These are phyloP conservation scores for Oedothorax gibbosus DNA, from an alignment of 1,140 invertebrate genomes.

Conservation along the genomic window DNA sequence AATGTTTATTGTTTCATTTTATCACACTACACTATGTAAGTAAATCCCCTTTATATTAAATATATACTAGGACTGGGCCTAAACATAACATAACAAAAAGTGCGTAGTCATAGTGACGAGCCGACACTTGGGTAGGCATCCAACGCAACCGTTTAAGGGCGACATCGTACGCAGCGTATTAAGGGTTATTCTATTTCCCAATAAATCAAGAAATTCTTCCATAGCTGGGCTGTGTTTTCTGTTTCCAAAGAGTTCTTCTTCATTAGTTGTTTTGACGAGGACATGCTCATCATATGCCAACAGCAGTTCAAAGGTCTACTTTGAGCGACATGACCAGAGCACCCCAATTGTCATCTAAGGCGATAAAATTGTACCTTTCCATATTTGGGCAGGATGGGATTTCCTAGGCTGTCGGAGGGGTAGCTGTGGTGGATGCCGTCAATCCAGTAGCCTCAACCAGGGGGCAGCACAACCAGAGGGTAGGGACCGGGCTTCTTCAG, in stretches of 20 bases:
- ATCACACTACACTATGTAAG: too few relatives aligned
- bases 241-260: conserved; percentile 95
- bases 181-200: conserved; percentile 89
- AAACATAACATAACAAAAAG: too few relatives aligned
- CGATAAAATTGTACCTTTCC: conserved; percentile 91
- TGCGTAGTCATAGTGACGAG: too few relatives aligned
- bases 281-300: conserved; percentile 97
- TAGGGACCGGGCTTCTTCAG: conserved; percentile 74
- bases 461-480: conserved; percentile 87
- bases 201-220: conserved; percentile 89
- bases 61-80: too few relatives aligned
- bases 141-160: too few relatives aligned
- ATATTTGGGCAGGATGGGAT: conserved; percentile 75
- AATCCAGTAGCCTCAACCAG: conserved; percentile 89
- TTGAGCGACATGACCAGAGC: conserved; percentile 93
- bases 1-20: too few relatives aligned
- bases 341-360: conserved; percentile 84
- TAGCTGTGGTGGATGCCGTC: conserved; percentile 81
- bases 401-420: conserved; percentile 74
- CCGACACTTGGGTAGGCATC: too few relatives aligned
- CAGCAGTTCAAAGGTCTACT: conserved; percentile 86
- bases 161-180: too few relatives aligned
- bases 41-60: too few relatives aligned
- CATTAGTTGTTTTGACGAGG: conserved; percentile 91
- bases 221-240: conserved; percentile 85